These are phyloP conservation scores for Saguinus imperator DNA, from an alignment of 2,113 vertebrate species.

Conservation along the genomic window DNA sequence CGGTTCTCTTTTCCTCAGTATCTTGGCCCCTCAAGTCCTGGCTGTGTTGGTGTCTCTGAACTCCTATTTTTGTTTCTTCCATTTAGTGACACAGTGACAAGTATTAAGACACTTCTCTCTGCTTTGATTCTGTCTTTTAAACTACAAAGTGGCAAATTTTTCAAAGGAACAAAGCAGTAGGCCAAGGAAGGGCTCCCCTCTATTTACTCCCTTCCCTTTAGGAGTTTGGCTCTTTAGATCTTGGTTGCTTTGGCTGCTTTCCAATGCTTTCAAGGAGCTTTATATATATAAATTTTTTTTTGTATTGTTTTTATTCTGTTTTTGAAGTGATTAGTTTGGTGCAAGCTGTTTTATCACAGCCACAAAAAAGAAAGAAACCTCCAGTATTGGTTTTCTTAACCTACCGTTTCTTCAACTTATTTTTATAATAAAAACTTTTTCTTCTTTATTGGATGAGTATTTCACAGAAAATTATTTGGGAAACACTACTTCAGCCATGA, in stretches of 20 bases:
- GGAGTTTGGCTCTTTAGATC: not conserved
- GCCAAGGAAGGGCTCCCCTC: too few relatives aligned
- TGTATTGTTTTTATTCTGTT: not conserved
- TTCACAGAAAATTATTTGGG: not conserved
- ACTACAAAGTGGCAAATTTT: not conserved
- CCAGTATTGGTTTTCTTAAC: not conserved
- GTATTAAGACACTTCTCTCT: not conserved
- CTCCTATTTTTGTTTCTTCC: not conserved
- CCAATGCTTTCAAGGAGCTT: not conserved
- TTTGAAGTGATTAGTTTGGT: not conserved
- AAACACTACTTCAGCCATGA: not conserved
- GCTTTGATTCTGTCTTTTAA: not conserved
- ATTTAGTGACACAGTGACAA: not conserved
- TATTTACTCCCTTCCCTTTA: not conserved
- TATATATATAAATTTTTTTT: not conserved
- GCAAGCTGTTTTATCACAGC: not conserved
- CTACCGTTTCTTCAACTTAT: not conserved
- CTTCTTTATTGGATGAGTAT: not conserved
- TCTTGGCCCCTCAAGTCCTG: not conserved
- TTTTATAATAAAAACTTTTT: not conserved
- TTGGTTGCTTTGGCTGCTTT: not conserved
- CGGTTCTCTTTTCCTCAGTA: not conserved
- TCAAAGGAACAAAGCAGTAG: not conserved
- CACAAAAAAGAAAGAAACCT: not conserved
- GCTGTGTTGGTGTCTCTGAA: not conserved